phyloP scores from a whole-genome alignment of 1,140 invertebrate genomes.

The Heliconius congener region DNA sequence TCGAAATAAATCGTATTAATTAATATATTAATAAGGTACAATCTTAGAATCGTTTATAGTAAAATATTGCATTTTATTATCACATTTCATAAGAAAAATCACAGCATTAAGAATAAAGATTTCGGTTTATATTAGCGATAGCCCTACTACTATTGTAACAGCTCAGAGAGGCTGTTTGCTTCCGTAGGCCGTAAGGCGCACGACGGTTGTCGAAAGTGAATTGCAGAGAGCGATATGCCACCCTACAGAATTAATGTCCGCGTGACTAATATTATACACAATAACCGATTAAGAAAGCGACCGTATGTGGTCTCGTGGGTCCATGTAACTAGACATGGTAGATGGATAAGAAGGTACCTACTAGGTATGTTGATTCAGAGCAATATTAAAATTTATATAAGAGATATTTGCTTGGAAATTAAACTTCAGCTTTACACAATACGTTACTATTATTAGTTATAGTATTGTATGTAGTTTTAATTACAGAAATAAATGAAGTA shows the following conservation, averaged over 20 bases:
- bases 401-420: not conserved
- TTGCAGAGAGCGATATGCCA: constrained; percentile 57
- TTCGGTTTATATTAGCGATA: not conserved
- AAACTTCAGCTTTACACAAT: too few species aligned
- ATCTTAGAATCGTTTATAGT: not conserved
- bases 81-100: not conserved
- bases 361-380: not conserved
- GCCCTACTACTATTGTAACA: constrained; percentile 11
- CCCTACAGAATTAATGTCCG: constrained; percentile 37
- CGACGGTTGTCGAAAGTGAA: constrained; percentile 74
- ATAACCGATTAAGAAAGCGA: constrained; percentile 26
- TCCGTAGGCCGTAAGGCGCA: constrained; percentile 65
- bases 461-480: not conserved
- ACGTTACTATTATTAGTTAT: not conserved
- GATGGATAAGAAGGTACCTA: not conserved
- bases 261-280: constrained; percentile 57
- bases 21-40: not conserved
- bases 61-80: not conserved
- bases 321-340: constrained; percentile 16
- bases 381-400: not conserved
- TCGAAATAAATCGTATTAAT: not conserved
- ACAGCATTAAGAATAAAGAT: not conserved
- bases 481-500: too few species aligned
- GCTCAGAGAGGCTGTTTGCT: constrained; percentile 48
- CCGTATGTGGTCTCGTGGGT: constrained; percentile 29